These are phyloP conservation scores for Melangyna quadrimaculata DNA, from an alignment of 2,888 invertebrate species.

Conservation along the genomic window DNA sequence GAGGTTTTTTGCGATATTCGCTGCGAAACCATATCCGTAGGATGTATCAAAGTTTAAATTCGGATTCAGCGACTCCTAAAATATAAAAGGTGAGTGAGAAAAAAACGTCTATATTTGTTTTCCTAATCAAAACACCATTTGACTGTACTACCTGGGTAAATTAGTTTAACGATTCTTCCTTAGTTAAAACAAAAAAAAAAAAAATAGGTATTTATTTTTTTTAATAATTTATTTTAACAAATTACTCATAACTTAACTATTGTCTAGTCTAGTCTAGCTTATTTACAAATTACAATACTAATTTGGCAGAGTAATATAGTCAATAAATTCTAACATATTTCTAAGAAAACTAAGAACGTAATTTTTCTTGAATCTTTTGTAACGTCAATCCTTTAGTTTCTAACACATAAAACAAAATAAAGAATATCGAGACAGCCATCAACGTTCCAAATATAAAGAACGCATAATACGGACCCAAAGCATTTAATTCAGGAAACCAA, in stretches of 20 bases:
- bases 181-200: too few relatives aligned
- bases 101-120: too few relatives aligned
- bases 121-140: too few relatives aligned
- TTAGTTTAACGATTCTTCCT: too few relatives aligned
- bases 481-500: slow-evolving; percentile 84
- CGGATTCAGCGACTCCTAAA: too few relatives aligned
- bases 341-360: slow-evolving; percentile 82
- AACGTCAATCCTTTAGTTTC: slow-evolving; percentile 95
- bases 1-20: too few relatives aligned
- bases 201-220: too few relatives aligned
- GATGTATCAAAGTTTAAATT: too few relatives aligned
- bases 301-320: not conserved
- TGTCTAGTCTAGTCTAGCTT: not conserved
- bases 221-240: not conserved
- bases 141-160: too few relatives aligned
- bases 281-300: not conserved
- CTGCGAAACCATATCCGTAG: too few relatives aligned
- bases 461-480: slow-evolving; percentile 85
- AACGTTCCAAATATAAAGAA: slow-evolving; percentile 88
- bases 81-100: too few relatives aligned
- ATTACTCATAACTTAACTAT: not conserved
- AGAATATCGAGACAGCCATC: slow-evolving; percentile 85
- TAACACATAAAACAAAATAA: slow-evolving; percentile 89
- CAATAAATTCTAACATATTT: slow-evolving; percentile 73
- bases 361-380: slow-evolving; percentile 89